Evolutionary conservation across 2,888 invertebrate genomes (phyloP).

Genomic region (Dicranocentrus wangi): DNA sequence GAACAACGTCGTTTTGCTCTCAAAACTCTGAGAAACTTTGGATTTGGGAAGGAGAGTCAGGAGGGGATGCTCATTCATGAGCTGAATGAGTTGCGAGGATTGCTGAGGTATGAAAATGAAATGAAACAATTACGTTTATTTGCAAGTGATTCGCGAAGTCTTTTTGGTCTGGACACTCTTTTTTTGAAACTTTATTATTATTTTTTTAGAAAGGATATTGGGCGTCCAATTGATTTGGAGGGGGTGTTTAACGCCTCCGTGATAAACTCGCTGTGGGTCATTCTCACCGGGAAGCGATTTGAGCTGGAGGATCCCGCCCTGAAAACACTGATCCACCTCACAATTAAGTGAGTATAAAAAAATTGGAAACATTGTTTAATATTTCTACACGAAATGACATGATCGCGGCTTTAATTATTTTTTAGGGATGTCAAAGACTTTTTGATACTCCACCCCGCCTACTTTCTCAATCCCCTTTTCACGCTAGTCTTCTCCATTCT

Average conservation of each 20-base stretch:
- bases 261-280: constrained; percentile 68
- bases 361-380: constrained; percentile 45
- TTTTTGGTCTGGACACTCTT: too few species aligned
- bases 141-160: too few species aligned
- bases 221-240: constrained; percentile 53
- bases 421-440: constrained; percentile 23
- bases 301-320: constrained; percentile 67
- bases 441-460: constrained; percentile 31
- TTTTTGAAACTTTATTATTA: too few species aligned
- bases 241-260: constrained; percentile 68
- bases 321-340: constrained; percentile 51
- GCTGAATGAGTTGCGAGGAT: constrained; percentile 57
- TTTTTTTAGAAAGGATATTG: constrained; percentile 64
- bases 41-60: constrained; percentile 70
- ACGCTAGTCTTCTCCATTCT: too few species aligned
- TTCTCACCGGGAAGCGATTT: constrained; percentile 66
- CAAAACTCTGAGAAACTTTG: constrained; percentile 57
- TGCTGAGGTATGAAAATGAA: too few species aligned
- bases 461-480: constrained; percentile 51
- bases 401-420: neutral
- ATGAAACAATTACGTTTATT: too few species aligned
- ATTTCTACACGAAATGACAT: too few species aligned
- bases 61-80: constrained; percentile 68
- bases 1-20: constrained; percentile 64
- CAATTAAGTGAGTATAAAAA: too few species aligned